Conservation (phyloP, 64 coral and sea anemone species). For the Montipora capricornis region DNA sequence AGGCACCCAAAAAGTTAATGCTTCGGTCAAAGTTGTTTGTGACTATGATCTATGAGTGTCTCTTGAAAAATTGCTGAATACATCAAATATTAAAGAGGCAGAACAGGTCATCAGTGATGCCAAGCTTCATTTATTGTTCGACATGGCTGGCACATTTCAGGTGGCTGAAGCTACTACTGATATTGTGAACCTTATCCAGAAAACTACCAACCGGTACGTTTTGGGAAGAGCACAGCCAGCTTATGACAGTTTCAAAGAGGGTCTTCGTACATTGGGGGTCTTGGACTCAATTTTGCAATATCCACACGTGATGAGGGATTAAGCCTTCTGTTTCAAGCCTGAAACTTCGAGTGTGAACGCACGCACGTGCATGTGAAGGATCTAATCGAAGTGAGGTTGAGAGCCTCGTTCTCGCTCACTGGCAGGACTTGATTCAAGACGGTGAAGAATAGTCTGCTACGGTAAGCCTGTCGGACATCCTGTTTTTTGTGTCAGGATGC, state of each 20-base stretch:
- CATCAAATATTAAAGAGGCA: not conserved
- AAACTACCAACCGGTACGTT: constrained; percentile 61
- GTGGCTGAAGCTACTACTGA: constrained; percentile 46
- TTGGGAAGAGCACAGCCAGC: constrained; percentile 47
- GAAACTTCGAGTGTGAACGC: not conserved
- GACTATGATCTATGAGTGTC: not conserved
- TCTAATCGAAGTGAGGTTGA: constrained; percentile 41
- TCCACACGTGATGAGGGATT: constrained; percentile 4
- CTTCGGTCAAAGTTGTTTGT: not conserved
- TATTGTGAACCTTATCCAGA: constrained; percentile 51
- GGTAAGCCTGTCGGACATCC: constrained; percentile 40
- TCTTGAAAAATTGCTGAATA: not conserved
- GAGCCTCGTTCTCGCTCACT: constrained; percentile 64
- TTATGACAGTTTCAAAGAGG: constrained; percentile 57
- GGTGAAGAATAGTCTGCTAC: constrained; percentile 25
- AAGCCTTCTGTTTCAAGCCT: constrained; percentile 29
- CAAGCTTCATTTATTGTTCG: constrained; percentile 48
- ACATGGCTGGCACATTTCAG: constrained; percentile 57
- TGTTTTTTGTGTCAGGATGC: constrained; percentile 49
- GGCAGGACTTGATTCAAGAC: constrained; percentile 51
- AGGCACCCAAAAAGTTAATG: constrained; percentile 23
- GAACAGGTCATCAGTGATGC: constrained; percentile 14
- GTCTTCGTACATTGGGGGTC: constrained; percentile 30
- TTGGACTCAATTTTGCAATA: constrained; percentile 10
- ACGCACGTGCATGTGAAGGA: constrained; percentile 25